Base-by-base conservation (phyloP, 2,113 vertebrate species). In the Microcebus jonahi region DNA sequence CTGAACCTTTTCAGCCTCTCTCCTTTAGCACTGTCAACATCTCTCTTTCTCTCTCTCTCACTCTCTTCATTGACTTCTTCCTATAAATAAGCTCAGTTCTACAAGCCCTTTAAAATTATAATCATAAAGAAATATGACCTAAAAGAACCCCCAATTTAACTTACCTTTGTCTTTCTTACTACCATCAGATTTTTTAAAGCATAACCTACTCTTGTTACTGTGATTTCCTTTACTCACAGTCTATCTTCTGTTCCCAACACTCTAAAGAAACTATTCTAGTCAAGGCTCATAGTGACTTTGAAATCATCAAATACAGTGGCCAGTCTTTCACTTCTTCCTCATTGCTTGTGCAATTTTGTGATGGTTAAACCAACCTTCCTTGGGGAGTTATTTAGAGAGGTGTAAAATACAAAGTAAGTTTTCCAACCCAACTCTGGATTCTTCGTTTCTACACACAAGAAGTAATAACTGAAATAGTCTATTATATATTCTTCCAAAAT, bases 151-250 rank as follows among this genome's bases (percentile, higher is more conserved):
- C 29, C 80, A 89, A 94, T 63, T 93, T 88, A 42, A 42, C 42
- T 39, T 67, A 76, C 14, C 53, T 95, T 92, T 86, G 12, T 67
- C 6, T 81, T 91, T 91, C 65, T 93, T 68, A 68, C 31, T 92
- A 76, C 68, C 2, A 68, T 42, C 21, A 57, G 13, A 89, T 63
- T 92, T 91, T 91, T 79, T 70, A 84, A 94, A 70, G 34, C 65
- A 39, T 89, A 86, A 14, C 11, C 20, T 57, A 88, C 0, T 65
- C 45, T 91, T 92, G 23, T 90, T 82, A 90, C n/a, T 67, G 11
- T 27, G 27, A 86, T 91, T 96, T 90, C 57, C 67, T 95, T 89
- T 94, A 88, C 57, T 53, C 89, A 13, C 3, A 57, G 15, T 82
- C 27, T 82, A 3, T 90, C 59, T 80, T 88, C 29, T 75, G 48